phyloP scores from a whole-genome alignment of 2,797 vertebrate genomes.

The Kryptolebias ocellatus region DNA sequence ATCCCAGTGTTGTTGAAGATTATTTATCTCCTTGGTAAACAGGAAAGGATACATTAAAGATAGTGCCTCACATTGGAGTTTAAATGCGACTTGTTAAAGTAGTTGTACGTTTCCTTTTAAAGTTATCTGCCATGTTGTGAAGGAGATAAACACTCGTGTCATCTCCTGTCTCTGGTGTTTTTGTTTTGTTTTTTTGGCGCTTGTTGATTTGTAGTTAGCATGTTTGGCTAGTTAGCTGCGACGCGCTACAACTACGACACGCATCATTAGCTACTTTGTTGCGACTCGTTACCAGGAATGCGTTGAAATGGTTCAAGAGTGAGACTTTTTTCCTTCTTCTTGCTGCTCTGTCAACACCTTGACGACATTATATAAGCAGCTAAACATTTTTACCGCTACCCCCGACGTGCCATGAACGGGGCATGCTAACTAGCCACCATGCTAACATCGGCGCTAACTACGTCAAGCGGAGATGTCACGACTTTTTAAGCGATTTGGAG shows the following conservation, averaged over 20 bases:
- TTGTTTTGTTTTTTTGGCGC: conserved; percentile 45
- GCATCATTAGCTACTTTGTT: conserved; percentile 3
- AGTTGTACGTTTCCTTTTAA: not conserved
- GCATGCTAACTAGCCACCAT: conserved; percentile 33
- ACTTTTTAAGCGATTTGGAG: conserved; percentile 6
- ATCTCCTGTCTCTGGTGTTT: too few species aligned
- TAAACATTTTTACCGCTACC: not conserved
- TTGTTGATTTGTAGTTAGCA: conserved; percentile 43
- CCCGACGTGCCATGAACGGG: not conserved
- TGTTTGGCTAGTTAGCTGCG: conserved; percentile 22
- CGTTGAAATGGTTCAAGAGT: accelerated
- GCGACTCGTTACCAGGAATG: too few species aligned
- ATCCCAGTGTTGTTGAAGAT: too few species aligned
- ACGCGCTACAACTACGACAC: conserved; percentile 38
- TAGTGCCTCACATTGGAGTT: too few species aligned
- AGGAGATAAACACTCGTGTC: not conserved
- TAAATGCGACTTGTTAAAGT: not conserved
- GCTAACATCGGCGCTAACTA: conserved; percentile 59
- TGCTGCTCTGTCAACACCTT: not conserved
- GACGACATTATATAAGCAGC: not conserved
- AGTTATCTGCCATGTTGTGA: not conserved
- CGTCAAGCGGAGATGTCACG: conserved; percentile 30
- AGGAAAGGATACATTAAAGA: too few species aligned
- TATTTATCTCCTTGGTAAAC: too few species aligned
- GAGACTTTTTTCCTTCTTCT: too few species aligned